Evolutionary conservation across 1,140 invertebrate genomes (phyloP), one percentile per base, ranked within the genome.

Genomic region (roundworm (Caenorhabditis elegans)): DNA sequence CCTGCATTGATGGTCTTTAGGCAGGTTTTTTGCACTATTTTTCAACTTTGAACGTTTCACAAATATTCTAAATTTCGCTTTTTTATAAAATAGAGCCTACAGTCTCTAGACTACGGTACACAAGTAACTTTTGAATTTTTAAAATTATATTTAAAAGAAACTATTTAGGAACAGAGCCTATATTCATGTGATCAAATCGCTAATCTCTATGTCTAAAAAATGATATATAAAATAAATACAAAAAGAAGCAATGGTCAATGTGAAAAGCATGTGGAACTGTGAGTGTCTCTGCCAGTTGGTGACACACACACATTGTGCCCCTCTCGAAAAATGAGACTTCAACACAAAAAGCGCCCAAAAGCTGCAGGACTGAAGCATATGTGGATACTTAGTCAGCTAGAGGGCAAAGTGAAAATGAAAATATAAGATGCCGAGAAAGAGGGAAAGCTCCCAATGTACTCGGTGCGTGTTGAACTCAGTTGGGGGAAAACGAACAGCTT

Each of bases 291-390:
- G 22, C 26, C 55, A 31, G 19, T 19, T 26, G 34, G 60, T 31
- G 19, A 22, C 60, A 39, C 34, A 70, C 60, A 70, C 60, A 39
- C 60, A 39, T 17, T 39, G 60, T 39, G 34, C n/a, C 28, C 53
- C 34, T 24, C 31, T 31, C 26, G 34, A 70, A 70, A 70, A 70
- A 39, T 70, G 60, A 39, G 60, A 70, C 53, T 60, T 24, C 53
- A 17, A 31, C 60, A 70, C 60, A 70, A 70, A 70, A 70, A 70
- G 60, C 60, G 60, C 19, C 60, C 34, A 70, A 36, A 70, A 43
- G n/a, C 34, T 70, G 60, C 19, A 26, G 60, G 28, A 70, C 28
- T 34, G 31, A 17, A 36, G 28, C 28, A 17, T 0, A 43, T 6
- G 60, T 31, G 4, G 60, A 39, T 3, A 31, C 60, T 10, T 34